Conservation (phyloP, 2,797 vertebrate genomes). For the Saguinus oedipus region DNA sequence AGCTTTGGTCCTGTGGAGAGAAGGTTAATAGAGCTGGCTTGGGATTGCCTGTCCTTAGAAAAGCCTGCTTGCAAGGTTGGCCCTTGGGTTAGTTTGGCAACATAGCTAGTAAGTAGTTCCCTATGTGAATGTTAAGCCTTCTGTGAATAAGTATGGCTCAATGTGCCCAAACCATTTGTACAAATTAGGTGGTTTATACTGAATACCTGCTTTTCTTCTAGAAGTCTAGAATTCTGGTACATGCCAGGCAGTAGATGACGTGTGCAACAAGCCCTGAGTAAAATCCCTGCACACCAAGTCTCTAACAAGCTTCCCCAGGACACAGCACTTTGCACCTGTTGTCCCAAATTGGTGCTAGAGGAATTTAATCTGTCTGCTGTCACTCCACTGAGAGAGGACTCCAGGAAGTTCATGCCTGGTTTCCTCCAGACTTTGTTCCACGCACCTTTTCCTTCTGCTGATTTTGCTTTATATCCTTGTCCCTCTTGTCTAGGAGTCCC, state of each 20-base stretch:
- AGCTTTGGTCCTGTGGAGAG: neutral
- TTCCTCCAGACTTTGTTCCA: neutral
- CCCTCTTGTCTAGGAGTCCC: neutral
- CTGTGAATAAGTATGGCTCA: neutral
- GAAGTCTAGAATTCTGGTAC: conserved; percentile 1
- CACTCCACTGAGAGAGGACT: neutral
- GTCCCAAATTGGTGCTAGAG: neutral
- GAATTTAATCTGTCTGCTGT: neutral
- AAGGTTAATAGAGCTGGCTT: neutral
- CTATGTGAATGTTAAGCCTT: neutral
- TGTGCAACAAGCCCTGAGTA: neutral
- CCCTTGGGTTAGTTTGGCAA: neutral
- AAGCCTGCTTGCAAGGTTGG: neutral
- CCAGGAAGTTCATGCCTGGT: neutral
- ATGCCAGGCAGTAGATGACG: neutral
- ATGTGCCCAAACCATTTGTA: neutral
- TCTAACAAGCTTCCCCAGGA: neutral
- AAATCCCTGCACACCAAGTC: neutral
- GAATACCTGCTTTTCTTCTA: neutral
- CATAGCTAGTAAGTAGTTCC: neutral
- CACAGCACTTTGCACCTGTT: neutral
- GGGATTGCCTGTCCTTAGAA: neutral
- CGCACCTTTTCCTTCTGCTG: neutral
- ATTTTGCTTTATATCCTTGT: neutral
- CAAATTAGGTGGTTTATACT: neutral